phyloP scores from a whole-genome alignment of 2,113 vertebrate genomes.

The Ophthalmotilapia sp. region DNA sequence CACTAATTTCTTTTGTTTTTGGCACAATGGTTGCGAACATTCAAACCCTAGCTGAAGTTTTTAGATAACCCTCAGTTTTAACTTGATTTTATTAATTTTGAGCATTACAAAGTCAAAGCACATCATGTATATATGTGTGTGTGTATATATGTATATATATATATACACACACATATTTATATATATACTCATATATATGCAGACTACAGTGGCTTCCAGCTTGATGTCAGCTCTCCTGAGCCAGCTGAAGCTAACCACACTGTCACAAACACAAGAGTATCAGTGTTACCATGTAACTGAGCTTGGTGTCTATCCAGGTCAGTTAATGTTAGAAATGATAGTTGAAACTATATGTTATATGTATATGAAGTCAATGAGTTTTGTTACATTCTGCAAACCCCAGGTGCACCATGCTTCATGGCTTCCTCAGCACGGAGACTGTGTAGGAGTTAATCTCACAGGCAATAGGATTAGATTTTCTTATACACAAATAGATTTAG shows the following conservation, averaged over 20 bases:
- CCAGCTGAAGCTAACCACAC: neutral
- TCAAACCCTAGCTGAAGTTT: neutral
- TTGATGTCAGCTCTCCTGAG: neutral
- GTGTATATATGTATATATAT: rapidly evolving
- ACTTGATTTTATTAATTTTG: neutral
- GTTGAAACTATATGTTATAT: neutral
- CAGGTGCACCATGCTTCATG: neutral
- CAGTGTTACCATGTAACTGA: neutral
- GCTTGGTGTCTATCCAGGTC: neutral
- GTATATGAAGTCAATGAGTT: neutral
- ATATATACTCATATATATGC: neutral
- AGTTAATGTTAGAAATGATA: neutral
- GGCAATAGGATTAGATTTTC: constrained; percentile 55
- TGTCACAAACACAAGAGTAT: neutral
- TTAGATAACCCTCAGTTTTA: neutral
- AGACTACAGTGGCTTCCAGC: neutral
- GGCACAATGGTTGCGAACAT: neutral
- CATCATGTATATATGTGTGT: neutral
- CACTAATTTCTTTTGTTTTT: neutral
- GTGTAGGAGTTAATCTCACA: constrained; percentile 18
- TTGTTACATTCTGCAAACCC: neutral
- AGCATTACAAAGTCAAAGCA: neutral
- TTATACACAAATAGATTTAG: constrained; percentile 55
- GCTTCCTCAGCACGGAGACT: neutral
- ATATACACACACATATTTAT: neutral